A percentile compares a stretch with the other conserved stretches of the same genome.
Evolutionary conservation across 1,140 invertebrate species (phyloP).

Genomic region (Dolichoris vasculosae): DNA sequence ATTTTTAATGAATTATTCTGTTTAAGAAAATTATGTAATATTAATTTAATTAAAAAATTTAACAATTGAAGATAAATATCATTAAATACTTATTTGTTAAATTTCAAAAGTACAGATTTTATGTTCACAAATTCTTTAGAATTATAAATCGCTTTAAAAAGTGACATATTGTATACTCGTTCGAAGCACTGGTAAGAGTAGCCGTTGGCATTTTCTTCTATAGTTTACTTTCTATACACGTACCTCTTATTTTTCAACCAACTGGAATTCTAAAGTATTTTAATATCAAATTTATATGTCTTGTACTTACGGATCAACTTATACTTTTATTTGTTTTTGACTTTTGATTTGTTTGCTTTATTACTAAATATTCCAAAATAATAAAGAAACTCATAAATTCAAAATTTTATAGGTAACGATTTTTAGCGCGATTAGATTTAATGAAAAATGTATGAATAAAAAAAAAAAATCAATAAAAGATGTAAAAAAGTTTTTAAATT

Average conservation of each 20-base stretch:
- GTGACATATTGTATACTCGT: neutral
- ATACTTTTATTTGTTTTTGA: neutral
- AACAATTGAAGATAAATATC: too few species aligned
- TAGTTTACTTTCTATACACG: conserved; percentile 9
- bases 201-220: neutral
- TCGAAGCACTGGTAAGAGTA: neutral
- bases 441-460: neutral
- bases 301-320: neutral
- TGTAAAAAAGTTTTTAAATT: neutral
- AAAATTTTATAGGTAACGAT: neutral
- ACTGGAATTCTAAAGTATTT: neutral
- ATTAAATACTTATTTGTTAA: neutral
- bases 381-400: neutral
- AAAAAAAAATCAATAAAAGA: neutral
- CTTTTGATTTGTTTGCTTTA: neutral
- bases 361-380: neutral
- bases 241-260: neutral
- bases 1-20: too few species aligned
- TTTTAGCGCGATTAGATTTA: neutral
- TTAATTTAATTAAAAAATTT: too few species aligned
- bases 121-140: neutral
- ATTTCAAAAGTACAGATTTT: neutral
- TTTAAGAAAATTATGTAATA: too few species aligned
- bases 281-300: conserved; percentile 1
- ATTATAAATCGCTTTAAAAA: conserved; percentile 3